A percentile compares a stretch with the other conserved stretches of the same genome.
Conservation (phyloP, 2,113 vertebrate genomes). For the Esox niger region DNA sequence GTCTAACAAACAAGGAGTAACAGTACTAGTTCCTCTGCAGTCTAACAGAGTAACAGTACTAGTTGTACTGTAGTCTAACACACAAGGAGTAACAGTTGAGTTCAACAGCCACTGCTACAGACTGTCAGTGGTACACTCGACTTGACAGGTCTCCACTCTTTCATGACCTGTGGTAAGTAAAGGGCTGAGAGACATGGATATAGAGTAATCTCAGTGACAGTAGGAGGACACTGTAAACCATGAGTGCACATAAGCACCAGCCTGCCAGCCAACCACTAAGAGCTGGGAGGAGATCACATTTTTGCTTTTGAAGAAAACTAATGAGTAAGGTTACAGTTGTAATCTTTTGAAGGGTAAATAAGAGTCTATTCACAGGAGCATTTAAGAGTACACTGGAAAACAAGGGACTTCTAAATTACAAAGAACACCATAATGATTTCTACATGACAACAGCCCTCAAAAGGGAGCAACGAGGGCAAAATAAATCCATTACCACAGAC, state of each 20-base stretch:
- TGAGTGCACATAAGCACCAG: background rate
- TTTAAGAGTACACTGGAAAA: background rate
- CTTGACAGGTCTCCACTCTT: no score
- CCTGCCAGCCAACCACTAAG: background rate
- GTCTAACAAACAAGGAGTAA: slow-evolving; percentile 6
- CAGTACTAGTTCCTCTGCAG: background rate
- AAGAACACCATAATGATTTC: no score
- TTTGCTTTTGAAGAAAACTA: background rate
- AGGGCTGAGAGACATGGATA: background rate
- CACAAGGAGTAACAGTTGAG: no score
- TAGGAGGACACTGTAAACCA: background rate
- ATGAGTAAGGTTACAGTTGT: background rate
- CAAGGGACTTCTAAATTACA: background rate
- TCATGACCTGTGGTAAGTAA: no score
- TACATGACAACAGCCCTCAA: no score
- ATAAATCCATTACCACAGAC: background rate
- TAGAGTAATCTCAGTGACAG: slow-evolving; percentile 2
- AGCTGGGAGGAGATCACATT: background rate
- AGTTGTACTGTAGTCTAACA: background rate
- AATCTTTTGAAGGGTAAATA: background rate
- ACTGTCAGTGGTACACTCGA: no score
- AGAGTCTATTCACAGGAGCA: background rate
- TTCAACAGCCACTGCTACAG: no score
- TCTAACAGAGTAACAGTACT: slow-evolving; percentile 8
- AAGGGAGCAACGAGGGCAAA: no score